Evolutionary conservation across 37 sponge, comb jelly and placozoan genomes (phyloP).

Genomic region (Ephydatia muelleri): DNA sequence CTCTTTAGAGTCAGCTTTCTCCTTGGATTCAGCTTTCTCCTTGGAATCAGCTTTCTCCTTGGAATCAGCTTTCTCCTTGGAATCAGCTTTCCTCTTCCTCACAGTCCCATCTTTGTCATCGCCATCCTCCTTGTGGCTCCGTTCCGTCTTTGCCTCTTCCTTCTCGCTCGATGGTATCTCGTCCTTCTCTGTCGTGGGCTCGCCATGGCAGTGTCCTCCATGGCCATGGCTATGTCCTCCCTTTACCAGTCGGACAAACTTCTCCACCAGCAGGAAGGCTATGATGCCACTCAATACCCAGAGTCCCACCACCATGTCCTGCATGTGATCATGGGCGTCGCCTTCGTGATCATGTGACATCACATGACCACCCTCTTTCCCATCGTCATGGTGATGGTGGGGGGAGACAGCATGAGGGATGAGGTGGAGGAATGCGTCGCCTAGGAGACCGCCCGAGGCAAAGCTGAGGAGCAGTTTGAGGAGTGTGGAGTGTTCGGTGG

Average conservation of each 20-base stretch:
- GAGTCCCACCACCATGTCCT: constrained; percentile 81
- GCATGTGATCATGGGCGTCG: constrained; percentile 68
- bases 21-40: no score
- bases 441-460: constrained; percentile 94
- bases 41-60: no score
- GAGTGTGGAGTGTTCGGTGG: constrained; percentile 60
- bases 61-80: no score
- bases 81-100: not conserved
- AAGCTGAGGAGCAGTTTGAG: constrained; percentile 89
- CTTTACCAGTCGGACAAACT: constrained; percentile 74
- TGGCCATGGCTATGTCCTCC: constrained; percentile 70
- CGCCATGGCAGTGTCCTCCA: not conserved
- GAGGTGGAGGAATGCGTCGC: constrained; percentile 96
- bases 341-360: constrained; percentile 37
- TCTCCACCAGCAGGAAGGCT: constrained; percentile 89
- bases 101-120: not conserved
- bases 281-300: constrained; percentile 90
- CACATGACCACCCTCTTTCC: constrained; percentile 42
- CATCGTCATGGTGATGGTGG: constrained; percentile 36
- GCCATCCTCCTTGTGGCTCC: not conserved
- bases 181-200: not conserved
- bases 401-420: constrained; percentile 94
- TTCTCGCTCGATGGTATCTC: not conserved
- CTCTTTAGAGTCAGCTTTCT: no score
- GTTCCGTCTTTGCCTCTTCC: not conserved